Conservation (phyloP, 1,140 invertebrate genomes). For the Hylyphantes graminicola region DNA sequence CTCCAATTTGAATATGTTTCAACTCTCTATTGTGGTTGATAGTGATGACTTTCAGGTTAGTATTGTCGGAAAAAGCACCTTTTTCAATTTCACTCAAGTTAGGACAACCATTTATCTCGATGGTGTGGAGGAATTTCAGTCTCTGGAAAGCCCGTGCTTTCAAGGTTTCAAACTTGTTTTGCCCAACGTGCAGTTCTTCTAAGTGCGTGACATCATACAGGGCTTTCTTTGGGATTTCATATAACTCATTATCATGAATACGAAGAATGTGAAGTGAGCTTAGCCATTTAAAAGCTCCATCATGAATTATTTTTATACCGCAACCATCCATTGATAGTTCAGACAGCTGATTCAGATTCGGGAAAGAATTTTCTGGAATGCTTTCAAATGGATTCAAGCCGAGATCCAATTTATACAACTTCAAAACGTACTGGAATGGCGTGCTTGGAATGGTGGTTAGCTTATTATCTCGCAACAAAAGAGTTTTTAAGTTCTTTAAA, state of each 20-base stretch:
- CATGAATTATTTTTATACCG: slow-evolving; percentile 79
- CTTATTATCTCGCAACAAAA: slow-evolving; percentile 88
- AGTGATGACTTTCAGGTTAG: slow-evolving; percentile 76
- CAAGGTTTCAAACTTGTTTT: slow-evolving; percentile 61
- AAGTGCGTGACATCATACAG: slow-evolving; percentile 72
- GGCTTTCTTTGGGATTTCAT: slow-evolving; percentile 79
- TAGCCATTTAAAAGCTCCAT: slow-evolving; percentile 80
- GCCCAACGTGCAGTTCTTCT: slow-evolving; percentile 62
- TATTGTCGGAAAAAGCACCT: slow-evolving; percentile 65
- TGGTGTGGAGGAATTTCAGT: slow-evolving; percentile 56
- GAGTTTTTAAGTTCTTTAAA: slow-evolving; percentile 77
- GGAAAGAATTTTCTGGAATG: slow-evolving; percentile 69
- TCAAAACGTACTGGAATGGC: slow-evolving; percentile 77
- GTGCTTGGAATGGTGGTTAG: slow-evolving; percentile 74
- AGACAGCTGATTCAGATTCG: slow-evolving; percentile 78
- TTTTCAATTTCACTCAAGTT: slow-evolving; percentile 65
- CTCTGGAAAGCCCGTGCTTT: slow-evolving; percentile 59
- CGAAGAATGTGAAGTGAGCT: slow-evolving; percentile 79
- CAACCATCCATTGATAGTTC: slow-evolving; percentile 84
- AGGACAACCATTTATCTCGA: slow-evolving; percentile 65
- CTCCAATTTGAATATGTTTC: slow-evolving; percentile 73
- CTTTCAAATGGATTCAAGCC: slow-evolving; percentile 83
- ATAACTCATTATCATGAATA: slow-evolving; percentile 81
- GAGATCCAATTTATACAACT: slow-evolving; percentile 74
- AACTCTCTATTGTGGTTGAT: slow-evolving; percentile 69